A percentile compares a stretch with the other conserved stretches of the same genome.
phyloP scores from a whole-genome alignment of 35 echinoderm and acorn worm genomes.

The Ophioderma brevispina region DNA sequence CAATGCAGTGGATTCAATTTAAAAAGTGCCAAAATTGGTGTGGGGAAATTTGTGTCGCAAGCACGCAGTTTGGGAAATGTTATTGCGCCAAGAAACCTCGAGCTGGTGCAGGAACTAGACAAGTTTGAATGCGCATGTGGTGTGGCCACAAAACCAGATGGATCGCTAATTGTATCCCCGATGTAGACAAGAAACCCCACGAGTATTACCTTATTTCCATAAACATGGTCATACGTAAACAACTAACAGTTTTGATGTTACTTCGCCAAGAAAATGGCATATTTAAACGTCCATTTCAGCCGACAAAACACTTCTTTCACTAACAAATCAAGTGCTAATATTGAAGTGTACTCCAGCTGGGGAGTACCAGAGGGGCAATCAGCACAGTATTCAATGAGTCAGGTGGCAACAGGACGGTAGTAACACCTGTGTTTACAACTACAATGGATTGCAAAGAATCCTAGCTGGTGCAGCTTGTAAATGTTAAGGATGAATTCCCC shows the following conservation, averaged over 20 bases:
- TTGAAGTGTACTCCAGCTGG: not conserved
- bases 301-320: not conserved
- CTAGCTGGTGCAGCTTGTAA: not conserved
- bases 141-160: not conserved
- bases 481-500: not conserved
- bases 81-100: not conserved
- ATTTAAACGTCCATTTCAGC: not conserved
- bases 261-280: too few species aligned
- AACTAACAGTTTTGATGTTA: too few species aligned
- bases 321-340: not conserved
- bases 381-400: not conserved
- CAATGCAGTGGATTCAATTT: not conserved
- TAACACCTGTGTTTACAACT: not conserved
- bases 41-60: not conserved
- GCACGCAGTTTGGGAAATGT: not conserved
- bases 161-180: not conserved
- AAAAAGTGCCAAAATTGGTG: not conserved
- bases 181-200: not conserved
- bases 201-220: too few species aligned
- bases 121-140: not conserved
- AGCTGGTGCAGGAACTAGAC: not conserved
- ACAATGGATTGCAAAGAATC: not conserved
- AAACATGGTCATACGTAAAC: too few species aligned
- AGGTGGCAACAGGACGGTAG: not conserved
- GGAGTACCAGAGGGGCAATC: not conserved